Evolutionary conservation across 2,888 invertebrate genomes (phyloP), one percentile per base, ranked within the genome.

Genomic region (Gryllus longicercus): DNA sequence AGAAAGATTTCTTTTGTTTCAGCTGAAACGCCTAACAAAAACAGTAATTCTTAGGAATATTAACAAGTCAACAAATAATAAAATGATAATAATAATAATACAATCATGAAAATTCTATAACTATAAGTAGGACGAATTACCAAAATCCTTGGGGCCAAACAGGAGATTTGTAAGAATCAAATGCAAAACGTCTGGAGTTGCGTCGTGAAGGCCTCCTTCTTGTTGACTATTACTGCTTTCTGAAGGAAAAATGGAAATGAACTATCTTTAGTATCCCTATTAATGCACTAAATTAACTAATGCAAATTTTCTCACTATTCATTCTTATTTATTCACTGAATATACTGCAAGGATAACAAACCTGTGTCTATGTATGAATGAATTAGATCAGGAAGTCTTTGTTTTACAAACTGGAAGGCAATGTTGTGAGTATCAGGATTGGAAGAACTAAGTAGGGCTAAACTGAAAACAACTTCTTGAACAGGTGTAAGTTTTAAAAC

Each of bases 401-500:
- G 92, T 86, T 93, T 93, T 81, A 97, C 90, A 87, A 95, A 95
- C 85, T 93, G 92, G 84, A 92, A 90, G 50, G 97, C 94, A 85
- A 93, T 89, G 84, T 89, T 89, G 82, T 92, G 90, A 81, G 95
- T 91, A 85, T 97, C 96, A 78, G 91, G 86, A 87, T 93, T 94
- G 76, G 92, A 91, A 23, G 96, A 96, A 86, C 95, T 92, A 84
- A 94, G 91, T 83, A 97, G 89, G 82, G 95, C 94, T 85, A 98
- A 90, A 81, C 95, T 95, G 88, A 97, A 93, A 79, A 95, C 93
- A 85, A 97, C 95, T 90, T 98, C 97, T 88, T 97, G 96, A 77
- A 96, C 93, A 84, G 95, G 92, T 82, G 94, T 94, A 85, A 97
- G 91, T 87, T 94, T 94, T 85, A 97, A 91, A 85, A 95, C 91